A percentile compares a stretch with the other conserved stretches of the same genome.
These are phyloP conservation scores for Phalacrocorax pelagicus DNA, from an alignment of 2,113 vertebrate species.

Conservation along the genomic window DNA sequence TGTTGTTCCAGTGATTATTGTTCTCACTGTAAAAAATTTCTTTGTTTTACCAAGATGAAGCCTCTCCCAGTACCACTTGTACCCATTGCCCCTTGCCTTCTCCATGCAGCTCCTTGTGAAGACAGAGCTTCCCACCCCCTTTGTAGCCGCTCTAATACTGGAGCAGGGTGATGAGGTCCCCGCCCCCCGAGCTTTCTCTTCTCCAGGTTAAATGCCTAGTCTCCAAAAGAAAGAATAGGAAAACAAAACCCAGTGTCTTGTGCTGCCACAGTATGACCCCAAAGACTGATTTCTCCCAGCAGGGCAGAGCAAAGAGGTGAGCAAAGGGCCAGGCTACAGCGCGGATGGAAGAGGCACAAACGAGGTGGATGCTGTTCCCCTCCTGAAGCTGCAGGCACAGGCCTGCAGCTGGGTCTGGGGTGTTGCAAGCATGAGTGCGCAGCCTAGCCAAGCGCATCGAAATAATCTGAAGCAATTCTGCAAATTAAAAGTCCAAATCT, in stretches of 20 bases:
- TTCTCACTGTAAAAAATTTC: not conserved
- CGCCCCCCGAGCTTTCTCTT: not conserved
- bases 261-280: rapidly evolving
- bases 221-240: not conserved
- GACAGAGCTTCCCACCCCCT: not conserved
- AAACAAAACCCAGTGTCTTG: not conserved
- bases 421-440: not conserved
- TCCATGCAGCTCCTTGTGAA: not conserved
- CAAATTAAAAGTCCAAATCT: rapidly evolving
- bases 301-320: not conserved
- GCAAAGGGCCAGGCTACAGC: not conserved
- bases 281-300: not conserved
- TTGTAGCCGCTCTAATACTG: not conserved
- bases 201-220: not conserved
- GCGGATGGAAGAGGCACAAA: not conserved
- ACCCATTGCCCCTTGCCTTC: not conserved
- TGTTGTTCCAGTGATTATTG: not conserved
- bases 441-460: not conserved
- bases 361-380: not conserved
- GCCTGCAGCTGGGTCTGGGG: not conserved
- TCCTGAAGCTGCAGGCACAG: not conserved
- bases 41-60: not conserved
- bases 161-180: not conserved
- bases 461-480: not conserved
- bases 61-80: not conserved